Evolutionary conservation across 2,888 invertebrate species (phyloP).

Genomic region (Chrysolina haemoptera): DNA sequence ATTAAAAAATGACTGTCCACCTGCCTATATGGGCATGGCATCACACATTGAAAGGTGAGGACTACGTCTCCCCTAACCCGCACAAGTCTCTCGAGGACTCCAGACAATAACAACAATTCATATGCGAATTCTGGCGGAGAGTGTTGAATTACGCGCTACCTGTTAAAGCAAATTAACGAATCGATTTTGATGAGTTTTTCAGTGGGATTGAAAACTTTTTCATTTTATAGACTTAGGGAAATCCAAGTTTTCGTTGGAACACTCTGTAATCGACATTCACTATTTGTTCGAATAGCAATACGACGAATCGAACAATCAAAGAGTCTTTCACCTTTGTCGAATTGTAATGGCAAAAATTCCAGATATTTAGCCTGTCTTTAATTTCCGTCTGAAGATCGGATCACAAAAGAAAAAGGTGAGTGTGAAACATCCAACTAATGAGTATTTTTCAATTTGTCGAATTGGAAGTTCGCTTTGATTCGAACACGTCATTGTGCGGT

Average conservation of each 20-base stretch:
- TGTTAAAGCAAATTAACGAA: neutral
- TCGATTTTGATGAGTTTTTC: neutral
- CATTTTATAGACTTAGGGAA: too few species aligned
- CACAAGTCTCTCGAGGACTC: too few species aligned
- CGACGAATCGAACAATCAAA: constrained; percentile 1
- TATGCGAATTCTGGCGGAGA: too few species aligned
- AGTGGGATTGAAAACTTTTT: neutral
- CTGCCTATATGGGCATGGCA: too few species aligned
- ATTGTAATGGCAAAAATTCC: constrained; percentile 59
- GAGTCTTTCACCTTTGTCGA: constrained; percentile 29
- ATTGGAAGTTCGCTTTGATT: constrained; percentile 68
- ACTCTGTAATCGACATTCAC: neutral
- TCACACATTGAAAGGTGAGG: too few species aligned
- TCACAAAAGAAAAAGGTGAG: constrained; percentile 54
- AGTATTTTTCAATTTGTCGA: constrained; percentile 71
- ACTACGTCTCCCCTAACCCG: too few species aligned
- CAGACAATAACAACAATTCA: too few species aligned
- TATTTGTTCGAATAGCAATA: too few species aligned
- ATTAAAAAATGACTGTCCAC: too few species aligned
- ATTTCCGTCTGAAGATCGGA: constrained; percentile 57
- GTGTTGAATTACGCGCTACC: too few species aligned
- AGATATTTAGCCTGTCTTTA: constrained; percentile 64
- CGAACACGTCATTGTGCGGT: constrained; percentile 67
- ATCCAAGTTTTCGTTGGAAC: neutral
- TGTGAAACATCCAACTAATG: constrained; percentile 70